Conservation (phyloP, 2,113 vertebrate species). For the Prunella himalayana region DNA sequence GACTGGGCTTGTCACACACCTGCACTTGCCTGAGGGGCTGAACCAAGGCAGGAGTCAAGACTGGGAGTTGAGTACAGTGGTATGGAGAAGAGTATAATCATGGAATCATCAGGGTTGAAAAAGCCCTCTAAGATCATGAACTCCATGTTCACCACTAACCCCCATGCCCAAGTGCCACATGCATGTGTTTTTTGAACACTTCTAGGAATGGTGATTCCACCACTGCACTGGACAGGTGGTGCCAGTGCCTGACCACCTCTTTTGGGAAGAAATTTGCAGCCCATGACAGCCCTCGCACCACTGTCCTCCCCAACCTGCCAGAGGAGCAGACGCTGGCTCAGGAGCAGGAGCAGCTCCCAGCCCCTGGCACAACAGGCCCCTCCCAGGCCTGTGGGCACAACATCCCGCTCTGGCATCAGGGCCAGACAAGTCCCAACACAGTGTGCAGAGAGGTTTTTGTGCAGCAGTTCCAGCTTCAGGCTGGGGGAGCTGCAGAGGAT, state of each 20-base stretch:
- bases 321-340: background rate
- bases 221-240: background rate
- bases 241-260: background rate
- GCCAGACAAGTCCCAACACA: fast-evolving
- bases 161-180: background rate
- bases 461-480: background rate
- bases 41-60: background rate
- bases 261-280: background rate
- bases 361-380: background rate
- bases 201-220: background rate
- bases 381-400: background rate
- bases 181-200: background rate
- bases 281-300: fast-evolving
- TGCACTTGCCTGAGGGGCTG: background rate
- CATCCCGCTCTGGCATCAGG: background rate
- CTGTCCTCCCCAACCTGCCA: fast-evolving
- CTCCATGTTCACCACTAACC: background rate
- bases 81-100: background rate
- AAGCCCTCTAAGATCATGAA: background rate
- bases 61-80: background rate
- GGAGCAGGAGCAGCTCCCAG: background rate
- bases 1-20: background rate
- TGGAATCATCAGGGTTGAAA: background rate
- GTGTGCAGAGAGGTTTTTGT: fast-evolving
- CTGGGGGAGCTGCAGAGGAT: background rate